Evolutionary conservation across 2,888 invertebrate genomes (phyloP).

Genomic region (Lasius fuliginosus): DNA sequence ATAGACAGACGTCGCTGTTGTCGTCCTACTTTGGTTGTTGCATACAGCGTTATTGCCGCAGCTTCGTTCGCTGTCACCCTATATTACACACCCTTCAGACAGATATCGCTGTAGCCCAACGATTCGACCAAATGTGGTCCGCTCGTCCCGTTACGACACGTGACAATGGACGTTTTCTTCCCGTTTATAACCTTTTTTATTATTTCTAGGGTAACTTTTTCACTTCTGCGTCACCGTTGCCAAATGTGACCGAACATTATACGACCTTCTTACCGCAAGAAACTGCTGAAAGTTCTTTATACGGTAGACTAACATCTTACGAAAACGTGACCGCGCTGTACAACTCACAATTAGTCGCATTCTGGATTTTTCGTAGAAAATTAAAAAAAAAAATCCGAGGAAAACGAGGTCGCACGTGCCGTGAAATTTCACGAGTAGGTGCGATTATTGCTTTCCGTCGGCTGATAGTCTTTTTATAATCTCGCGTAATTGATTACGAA

Average conservation of each 20-base stretch:
- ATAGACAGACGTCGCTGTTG: background rate
- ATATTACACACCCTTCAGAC: constrained; percentile 34
- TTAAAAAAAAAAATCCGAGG: background rate
- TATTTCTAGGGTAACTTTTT: constrained; percentile 16
- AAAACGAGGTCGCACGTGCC: constrained; percentile 32
- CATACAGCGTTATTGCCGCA: constrained; percentile 23
- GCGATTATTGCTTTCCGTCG: constrained; percentile 21
- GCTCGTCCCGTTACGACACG: constrained; percentile 32
- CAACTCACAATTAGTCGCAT: constrained; percentile 65
- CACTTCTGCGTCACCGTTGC: constrained; percentile 32
- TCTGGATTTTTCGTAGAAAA: constrained; percentile 29
- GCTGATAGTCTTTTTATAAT: constrained; percentile 4
- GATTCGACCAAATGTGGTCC: constrained; percentile 19
- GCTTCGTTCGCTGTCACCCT: constrained; percentile 37
- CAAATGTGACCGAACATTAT: constrained; percentile 16
- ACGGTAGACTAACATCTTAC: constrained; percentile 37
- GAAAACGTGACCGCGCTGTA: constrained; percentile 65
- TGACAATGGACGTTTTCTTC: constrained; percentile 39
- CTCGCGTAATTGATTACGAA: background rate
- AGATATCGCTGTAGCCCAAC: constrained; percentile 27
- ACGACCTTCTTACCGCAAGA: constrained; percentile 12
- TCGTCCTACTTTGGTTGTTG: constrained; percentile 33
- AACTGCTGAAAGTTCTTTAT: constrained; percentile 14
- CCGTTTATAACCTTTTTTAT: constrained; percentile 2
- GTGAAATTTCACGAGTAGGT: constrained; percentile 1